phyloP scores from a whole-genome alignment of 2,888 invertebrate genomes.

The Mesorhabditis belari region DNA sequence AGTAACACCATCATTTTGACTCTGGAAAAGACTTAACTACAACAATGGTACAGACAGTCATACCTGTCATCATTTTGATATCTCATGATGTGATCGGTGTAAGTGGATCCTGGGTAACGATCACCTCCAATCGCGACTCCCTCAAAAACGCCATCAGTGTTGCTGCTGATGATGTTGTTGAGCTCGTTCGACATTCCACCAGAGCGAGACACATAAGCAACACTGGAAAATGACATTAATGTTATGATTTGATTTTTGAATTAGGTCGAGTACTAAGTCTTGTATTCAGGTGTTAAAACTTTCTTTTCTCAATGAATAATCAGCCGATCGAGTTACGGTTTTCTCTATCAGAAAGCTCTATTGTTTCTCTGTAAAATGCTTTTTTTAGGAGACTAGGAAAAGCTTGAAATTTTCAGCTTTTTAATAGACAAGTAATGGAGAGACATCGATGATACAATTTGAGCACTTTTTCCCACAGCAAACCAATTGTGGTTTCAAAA shows the following conservation, averaged over 20 bases:
- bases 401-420: too few species aligned
- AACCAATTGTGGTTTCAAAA: too few species aligned
- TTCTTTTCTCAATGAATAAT: too few species aligned
- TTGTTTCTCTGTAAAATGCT: too few species aligned
- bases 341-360: too few species aligned
- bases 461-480: too few species aligned
- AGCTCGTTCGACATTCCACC: conserved; percentile 99
- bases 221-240: conserved; percentile 61
- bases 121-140: conserved; percentile 98
- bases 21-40: conserved; percentile 12
- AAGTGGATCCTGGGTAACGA: conserved; percentile 89
- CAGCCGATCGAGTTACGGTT: too few species aligned
- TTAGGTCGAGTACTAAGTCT: not conserved
- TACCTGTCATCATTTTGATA: conserved; percentile 63
- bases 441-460: too few species aligned
- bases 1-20: conserved; percentile 88
- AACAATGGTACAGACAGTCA: not conserved
- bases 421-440: too few species aligned
- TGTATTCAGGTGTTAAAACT: too few species aligned
- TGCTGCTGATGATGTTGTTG: conserved; percentile 91
- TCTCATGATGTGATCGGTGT: conserved; percentile 90
- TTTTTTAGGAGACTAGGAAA: too few species aligned
- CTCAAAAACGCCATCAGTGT: conserved; percentile 69
- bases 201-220: conserved; percentile 94
- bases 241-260: conserved; percentile 3